These are phyloP conservation scores for Drosophila ochracea DNA, from an alignment of 2,888 invertebrate species.

Conservation along the genomic window DNA sequence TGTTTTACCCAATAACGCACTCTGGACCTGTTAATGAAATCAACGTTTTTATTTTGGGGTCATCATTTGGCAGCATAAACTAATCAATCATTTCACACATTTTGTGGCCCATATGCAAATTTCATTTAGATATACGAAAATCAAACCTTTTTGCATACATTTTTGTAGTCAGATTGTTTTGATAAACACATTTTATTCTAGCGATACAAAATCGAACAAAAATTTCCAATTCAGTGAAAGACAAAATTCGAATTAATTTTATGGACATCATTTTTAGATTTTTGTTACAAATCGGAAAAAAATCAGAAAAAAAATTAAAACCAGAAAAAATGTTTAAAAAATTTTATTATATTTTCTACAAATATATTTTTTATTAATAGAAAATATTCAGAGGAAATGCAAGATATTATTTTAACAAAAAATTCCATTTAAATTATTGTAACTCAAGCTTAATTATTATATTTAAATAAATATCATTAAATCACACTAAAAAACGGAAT, in stretches of 20 bases:
- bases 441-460: neutral
- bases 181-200: neutral
- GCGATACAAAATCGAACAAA: neutral
- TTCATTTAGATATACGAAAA: neutral
- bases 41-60: neutral
- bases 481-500: neutral
- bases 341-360: neutral
- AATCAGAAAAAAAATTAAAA: neutral
- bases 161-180: neutral
- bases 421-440: rapidly evolving
- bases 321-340: neutral
- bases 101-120: conserved; percentile 3
- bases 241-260: neutral
- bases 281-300: neutral
- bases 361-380: neutral
- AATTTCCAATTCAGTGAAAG: neutral
- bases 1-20: neutral
- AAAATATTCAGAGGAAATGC: too few species aligned
- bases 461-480: neutral
- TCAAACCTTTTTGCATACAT: neutral
- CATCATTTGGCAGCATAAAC: neutral
- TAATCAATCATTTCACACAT: conserved; percentile 6
- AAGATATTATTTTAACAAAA: rapidly evolving
- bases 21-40: conserved; percentile 1
- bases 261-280: neutral